These are phyloP conservation scores for Hyperopisus bebe DNA, from an alignment of 2,113 vertebrate genomes.

Conservation along the genomic window DNA sequence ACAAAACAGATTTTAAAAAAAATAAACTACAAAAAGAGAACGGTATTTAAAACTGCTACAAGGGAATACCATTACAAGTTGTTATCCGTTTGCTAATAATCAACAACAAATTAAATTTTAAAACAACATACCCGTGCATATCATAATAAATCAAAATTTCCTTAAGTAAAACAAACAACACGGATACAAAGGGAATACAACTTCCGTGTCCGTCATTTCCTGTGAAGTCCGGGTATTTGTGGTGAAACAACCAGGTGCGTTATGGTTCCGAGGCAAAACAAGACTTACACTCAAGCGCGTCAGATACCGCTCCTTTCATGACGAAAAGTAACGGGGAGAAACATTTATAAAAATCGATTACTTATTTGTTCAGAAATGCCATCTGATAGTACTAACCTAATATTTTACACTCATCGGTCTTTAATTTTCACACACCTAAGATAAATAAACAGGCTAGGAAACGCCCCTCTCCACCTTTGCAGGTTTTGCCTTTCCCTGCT, in stretches of 20 bases:
- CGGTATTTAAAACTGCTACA: neutral
- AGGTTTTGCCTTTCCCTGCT: neutral
- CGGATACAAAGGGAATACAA: slow-evolving; percentile 71
- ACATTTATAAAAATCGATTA: neutral
- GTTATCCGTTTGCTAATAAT: neutral
- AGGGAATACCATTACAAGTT: neutral
- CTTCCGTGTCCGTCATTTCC: slow-evolving; percentile 66
- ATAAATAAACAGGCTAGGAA: neutral
- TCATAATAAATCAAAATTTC: slow-evolving; percentile 48
- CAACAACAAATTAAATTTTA: neutral
- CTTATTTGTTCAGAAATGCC: neutral
- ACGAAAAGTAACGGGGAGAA: neutral
- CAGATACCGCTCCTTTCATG: neutral
- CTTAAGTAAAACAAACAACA: slow-evolving; percentile 57
- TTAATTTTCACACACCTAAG: neutral
- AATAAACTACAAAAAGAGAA: neutral
- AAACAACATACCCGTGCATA: slow-evolving; percentile 28
- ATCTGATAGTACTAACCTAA: neutral
- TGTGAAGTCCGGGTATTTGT: slow-evolving; percentile 58
- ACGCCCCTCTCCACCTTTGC: neutral
- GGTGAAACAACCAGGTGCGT: slow-evolving; percentile 41
- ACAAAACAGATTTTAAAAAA: neutral
- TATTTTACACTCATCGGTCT: neutral
- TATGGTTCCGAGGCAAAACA: slow-evolving; percentile 50
- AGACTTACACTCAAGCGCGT: neutral